Base-by-base conservation (phyloP, 2,888 invertebrate species). In the Barypeithes pellucidus region DNA sequence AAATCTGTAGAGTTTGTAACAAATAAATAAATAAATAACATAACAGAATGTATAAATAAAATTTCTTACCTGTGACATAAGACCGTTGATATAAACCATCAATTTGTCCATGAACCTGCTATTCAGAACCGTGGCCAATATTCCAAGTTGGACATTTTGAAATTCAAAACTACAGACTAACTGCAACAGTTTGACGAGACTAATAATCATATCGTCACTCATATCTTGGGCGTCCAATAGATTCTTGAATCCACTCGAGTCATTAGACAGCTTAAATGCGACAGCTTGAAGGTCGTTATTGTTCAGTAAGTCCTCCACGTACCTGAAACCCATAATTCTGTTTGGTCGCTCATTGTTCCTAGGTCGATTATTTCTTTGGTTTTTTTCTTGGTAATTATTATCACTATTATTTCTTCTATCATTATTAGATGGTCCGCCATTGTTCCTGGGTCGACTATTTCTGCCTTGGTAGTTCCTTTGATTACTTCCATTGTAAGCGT, bases 371-470 rank as follows among this genome's bases (percentile, higher is more conserved):
- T n/a, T 52, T 52, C 29, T 52, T 8, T 52, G 29, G 14, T 52
- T 14, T 12, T 29, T 4, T 16, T 47, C 14, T 33, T 60, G 59
- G 16, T 16, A 66, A 11, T 33, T 62, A 11, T 76, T 69, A 59
- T 78, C 77, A 41, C 60, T 71, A 16, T 65, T 9, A 50, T 88
- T 87, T 41, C 94, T 80, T 7, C 83, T 80, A 69, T 89, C 87
- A 81, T 88, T 90, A 79, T 69, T 66, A 16, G 65, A 43, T 45
- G 63, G 67, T 18, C 60, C 11, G 36, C 3, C 11, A 36, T n/a
- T 39, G 8, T 29, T 52, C 29, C 52, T 52, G 2, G 50, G 22
- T 3, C 11, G 22, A 20, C 12, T 50, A 22, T 50, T 50, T 22
- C 50, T 29, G 8, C 29, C 7, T 29, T 29, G 29, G 29, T 29